Evolutionary conservation across 2,797 vertebrate genomes (phyloP), one percentile per base, ranked within the genome.

Genomic region (Sebastes hubbsi): DNA sequence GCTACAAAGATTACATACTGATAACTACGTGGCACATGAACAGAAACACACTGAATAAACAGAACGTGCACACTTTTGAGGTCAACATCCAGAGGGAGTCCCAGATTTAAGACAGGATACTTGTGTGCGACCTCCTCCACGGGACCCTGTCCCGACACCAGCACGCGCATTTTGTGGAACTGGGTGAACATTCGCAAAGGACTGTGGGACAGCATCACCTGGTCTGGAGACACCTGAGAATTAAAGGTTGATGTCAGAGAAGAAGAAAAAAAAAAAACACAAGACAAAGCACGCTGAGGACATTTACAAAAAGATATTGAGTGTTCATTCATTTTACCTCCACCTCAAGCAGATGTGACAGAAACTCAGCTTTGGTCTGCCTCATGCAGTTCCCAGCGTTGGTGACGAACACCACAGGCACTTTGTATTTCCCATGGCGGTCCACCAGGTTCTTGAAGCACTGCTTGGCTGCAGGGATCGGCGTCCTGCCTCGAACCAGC

Each of bases 381-480:
- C 96, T 96, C 91, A 96, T 91, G 87, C 96, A 96, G 92, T 99
- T 99, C 38, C 98, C 97, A 1, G 98, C 97, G 55, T 99, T 99
- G 20, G 98, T 99, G 59, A 99, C 96, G 82, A 99, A 99, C 67
- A 98, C 98, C 78, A 98, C 97, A 0, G 98, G 98, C 27, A 98
- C 96, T 55, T 92, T 96, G 83, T 98, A 96, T 80, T 94, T 95
- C 32, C 98, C 97, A 5, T 92, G 71, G 32, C 90, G 12, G 80
- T 97, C 96, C 82, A 96, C 77, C 83, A 99, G 92, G 86, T 91
- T 95, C 87, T 67, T 94, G 90, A 99, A 98, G 71, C 97, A 97
- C 81, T 96, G 95, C 82, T 96, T 96, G 4, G 98, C 98, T 1
- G 95, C 97, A 2, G 98, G 98, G 81, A 99, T 96, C 0, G 94